Evolutionary conservation across 2,797 vertebrate genomes (phyloP).

Genomic region (Dromococcyx pavoninus): DNA sequence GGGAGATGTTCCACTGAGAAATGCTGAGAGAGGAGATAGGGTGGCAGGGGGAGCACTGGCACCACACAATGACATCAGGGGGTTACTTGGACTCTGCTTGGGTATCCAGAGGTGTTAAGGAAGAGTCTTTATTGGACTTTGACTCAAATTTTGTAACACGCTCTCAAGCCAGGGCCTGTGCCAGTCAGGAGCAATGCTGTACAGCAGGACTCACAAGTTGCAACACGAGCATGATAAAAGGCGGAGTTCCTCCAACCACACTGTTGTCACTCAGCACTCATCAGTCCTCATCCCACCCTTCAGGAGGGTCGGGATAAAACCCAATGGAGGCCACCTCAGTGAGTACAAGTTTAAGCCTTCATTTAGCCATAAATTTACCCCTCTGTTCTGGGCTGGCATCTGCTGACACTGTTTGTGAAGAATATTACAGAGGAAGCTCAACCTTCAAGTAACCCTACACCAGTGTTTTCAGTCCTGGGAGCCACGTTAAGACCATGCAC

Average conservation of each 20-base stretch:
- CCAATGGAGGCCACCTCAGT: background rate
- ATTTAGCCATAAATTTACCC: background rate
- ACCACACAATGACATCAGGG: accelerated
- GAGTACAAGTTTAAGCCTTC: background rate
- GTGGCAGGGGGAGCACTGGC: no score
- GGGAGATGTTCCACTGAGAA: background rate
- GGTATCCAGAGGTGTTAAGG: background rate
- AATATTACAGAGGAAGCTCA: background rate
- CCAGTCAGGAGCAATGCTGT: background rate
- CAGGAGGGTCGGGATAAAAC: background rate
- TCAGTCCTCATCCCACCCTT: background rate
- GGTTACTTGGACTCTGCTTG: accelerated
- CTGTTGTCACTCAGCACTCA: accelerated
- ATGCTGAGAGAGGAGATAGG: background rate
- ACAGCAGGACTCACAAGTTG: accelerated
- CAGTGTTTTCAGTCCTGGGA: background rate
- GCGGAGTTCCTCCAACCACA: accelerated
- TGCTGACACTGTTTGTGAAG: background rate
- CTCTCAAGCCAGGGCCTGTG: background rate
- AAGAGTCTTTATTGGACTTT: background rate
- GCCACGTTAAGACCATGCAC: background rate
- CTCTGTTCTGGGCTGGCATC: background rate
- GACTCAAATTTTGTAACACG: accelerated
- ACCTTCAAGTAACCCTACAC: background rate
- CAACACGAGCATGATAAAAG: accelerated